Conservation (phyloP, 1,140 invertebrate genomes). For the Cydia pomonella region DNA sequence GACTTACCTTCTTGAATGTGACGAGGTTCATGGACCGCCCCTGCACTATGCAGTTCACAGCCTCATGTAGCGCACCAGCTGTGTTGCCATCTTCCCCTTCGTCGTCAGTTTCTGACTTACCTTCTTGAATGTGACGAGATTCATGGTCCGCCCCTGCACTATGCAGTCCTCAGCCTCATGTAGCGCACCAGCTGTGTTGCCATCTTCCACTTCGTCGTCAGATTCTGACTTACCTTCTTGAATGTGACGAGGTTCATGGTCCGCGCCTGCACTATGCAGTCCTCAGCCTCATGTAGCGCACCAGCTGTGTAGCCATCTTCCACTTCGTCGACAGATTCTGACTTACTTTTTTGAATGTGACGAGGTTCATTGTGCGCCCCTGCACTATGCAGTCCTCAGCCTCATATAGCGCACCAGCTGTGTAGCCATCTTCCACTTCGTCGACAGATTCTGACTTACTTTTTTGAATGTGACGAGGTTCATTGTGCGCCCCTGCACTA, state of each 20-base stretch:
- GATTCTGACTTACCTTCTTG: slow-evolving; percentile 75
- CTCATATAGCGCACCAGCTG: slow-evolving; percentile 81
- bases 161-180: slow-evolving; percentile 85
- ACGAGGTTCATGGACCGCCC: slow-evolving; percentile 91
- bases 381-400: slow-evolving; percentile 89
- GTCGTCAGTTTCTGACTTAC: slow-evolving; percentile 43
- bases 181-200: slow-evolving; percentile 28
- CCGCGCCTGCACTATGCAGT: slow-evolving; percentile 90
- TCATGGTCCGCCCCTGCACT: slow-evolving; percentile 90
- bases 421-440: slow-evolving; percentile 24
- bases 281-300: slow-evolving; percentile 70
- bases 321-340: slow-evolving; percentile 33
- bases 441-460: no score
- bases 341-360: slow-evolving; percentile 85
- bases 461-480: no score
- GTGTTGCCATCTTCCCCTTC: slow-evolving; percentile 27
- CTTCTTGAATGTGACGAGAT: slow-evolving; percentile 88
- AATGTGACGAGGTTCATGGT: slow-evolving; percentile 92
- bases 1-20: no score
- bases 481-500: no score
- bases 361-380: slow-evolving; percentile 91
- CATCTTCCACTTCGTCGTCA: no score
- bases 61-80: background rate
- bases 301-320: slow-evolving; percentile 27
- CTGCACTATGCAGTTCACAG: slow-evolving; percentile 89